Percentiles rank a stretch among this genome's conserved stretches.
Evolutionary conservation across 2,113 vertebrate species (phyloP).

Genomic region (Barbus barbus): DNA sequence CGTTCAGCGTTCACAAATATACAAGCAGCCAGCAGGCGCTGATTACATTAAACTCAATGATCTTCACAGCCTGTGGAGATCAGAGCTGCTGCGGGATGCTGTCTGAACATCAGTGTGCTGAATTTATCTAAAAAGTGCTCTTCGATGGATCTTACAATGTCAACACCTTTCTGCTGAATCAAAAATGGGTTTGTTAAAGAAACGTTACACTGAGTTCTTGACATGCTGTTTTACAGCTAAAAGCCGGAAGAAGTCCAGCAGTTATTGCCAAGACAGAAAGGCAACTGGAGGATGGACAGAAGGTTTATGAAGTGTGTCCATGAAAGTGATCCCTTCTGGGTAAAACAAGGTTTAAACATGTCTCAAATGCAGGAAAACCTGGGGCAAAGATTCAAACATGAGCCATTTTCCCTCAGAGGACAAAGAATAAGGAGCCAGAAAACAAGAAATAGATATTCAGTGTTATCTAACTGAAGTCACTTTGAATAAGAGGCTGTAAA

Average conservation of each 20-base stretch:
- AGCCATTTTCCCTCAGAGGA: constrained; percentile 5
- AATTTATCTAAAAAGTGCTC: neutral
- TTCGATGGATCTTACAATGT: neutral
- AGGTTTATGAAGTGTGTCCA: neutral
- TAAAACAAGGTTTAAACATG: constrained; percentile 18
- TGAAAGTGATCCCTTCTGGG: constrained; percentile 1
- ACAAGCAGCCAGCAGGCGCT: neutral
- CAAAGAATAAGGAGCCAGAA: neutral
- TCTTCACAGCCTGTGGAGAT: constrained; percentile 5
- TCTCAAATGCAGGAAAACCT: constrained; percentile 7
- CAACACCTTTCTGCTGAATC: neutral
- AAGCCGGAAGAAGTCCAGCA: neutral
- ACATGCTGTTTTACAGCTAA: neutral
- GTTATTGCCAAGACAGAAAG: neutral
- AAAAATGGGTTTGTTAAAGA: neutral
- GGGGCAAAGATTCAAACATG: neutral
- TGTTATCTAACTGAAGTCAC: neutral
- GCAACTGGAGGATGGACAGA: neutral
- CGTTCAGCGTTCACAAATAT: neutral
- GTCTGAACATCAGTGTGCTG: neutral
- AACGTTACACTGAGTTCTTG: neutral
- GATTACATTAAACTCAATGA: constrained; percentile 1
- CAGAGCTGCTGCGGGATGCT: neutral
- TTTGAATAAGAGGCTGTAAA: neutral
- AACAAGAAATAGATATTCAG: neutral